These are phyloP conservation scores for Argyresthia albistria DNA, from an alignment of 2,888 invertebrate genomes.

Conservation along the genomic window DNA sequence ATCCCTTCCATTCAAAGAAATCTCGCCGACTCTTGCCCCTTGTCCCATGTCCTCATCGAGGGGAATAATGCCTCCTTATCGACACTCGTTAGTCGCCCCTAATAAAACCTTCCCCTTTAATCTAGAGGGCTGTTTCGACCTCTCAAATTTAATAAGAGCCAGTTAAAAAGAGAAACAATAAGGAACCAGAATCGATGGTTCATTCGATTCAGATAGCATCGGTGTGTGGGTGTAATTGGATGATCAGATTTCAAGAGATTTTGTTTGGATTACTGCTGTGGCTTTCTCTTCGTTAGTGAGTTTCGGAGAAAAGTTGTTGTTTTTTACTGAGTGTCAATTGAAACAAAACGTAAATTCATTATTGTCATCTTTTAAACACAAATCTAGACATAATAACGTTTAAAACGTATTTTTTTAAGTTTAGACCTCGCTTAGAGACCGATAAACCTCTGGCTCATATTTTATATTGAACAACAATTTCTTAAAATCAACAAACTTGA, in stretches of 20 bases:
- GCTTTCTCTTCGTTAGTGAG: background rate
- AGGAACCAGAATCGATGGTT: constrained; percentile 5
- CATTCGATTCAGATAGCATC: constrained; percentile 7
- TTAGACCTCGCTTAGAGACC: too few relatives aligned
- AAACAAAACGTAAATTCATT: too few relatives aligned
- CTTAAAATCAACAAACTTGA: too few relatives aligned
- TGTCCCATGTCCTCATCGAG: constrained; percentile 28
- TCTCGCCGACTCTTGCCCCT: constrained; percentile 16
- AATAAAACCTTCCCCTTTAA: constrained; percentile 63
- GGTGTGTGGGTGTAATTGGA: constrained; percentile 3
- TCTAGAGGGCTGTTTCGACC: constrained; percentile 57
- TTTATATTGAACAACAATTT: too few relatives aligned
- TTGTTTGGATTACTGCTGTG: background rate
- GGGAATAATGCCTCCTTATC: constrained; percentile 65
- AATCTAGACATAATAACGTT: too few relatives aligned
- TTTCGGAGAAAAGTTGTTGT: too few relatives aligned
- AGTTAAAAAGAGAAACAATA: constrained; percentile 62
- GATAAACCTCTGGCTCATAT: too few relatives aligned
- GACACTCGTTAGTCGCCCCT: constrained; percentile 65
- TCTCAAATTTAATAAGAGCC: constrained; percentile 64
- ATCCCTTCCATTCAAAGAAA: background rate
- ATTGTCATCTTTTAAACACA: too few relatives aligned
- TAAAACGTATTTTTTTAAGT: too few relatives aligned
- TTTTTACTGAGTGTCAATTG: too few relatives aligned
- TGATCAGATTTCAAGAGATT: background rate